phyloP scores from a whole-genome alignment of 2,797 vertebrate species.

The Varecia variegata region DNA sequence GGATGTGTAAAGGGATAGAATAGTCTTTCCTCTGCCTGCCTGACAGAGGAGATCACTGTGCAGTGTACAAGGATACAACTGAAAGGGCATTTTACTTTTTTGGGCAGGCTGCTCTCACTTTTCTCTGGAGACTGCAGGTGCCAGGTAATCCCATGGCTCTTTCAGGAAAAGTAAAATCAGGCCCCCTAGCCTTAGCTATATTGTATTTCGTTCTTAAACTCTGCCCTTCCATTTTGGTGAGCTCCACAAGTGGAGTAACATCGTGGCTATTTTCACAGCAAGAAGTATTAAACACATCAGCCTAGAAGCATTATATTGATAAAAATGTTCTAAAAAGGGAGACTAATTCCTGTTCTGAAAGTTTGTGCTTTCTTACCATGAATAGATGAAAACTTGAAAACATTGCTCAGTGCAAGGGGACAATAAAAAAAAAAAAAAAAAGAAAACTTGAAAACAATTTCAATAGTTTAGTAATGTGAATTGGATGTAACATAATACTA shows the following conservation, averaged over 20 bases:
- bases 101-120: background rate
- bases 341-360: background rate
- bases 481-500: background rate
- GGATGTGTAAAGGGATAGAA: no score
- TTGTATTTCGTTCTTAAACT: background rate
- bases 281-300: background rate
- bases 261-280: background rate
- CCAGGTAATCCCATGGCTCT: background rate
- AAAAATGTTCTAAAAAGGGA: background rate
- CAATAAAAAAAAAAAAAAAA: no score
- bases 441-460: conserved; percentile 20
- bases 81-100: no score
- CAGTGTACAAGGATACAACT: accelerated
- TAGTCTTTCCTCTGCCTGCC: accelerated
- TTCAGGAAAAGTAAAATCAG: background rate
- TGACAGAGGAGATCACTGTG: accelerated
- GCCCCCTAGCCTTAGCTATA: background rate
- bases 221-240: background rate
- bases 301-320: background rate
- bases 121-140: background rate
- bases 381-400: conserved; percentile 40
- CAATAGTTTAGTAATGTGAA: background rate
- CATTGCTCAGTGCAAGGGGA: no score
- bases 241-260: background rate
- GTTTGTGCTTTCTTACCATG: conserved; percentile 7